Evolutionary conservation across 2,113 vertebrate genomes (phyloP).

Genomic region (Bombycilla garrulus): DNA sequence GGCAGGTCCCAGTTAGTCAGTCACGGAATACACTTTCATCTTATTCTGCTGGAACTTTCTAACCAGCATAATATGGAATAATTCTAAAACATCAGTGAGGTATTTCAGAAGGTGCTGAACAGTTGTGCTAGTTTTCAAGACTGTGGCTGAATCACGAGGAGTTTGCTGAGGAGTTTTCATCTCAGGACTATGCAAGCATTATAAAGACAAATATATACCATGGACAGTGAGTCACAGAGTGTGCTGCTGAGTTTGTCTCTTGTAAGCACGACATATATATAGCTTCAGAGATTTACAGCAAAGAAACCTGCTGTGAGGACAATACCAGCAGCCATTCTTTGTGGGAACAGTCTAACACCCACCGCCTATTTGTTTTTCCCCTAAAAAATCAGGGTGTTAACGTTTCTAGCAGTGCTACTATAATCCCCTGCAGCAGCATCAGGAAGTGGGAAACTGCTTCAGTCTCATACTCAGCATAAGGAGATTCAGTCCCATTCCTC

Average conservation of each 20-base stretch:
- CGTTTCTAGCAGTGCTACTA: background rate
- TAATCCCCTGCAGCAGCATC: background rate
- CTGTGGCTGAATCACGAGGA: background rate
- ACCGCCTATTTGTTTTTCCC: background rate
- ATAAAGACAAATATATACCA: background rate
- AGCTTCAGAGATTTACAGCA: background rate
- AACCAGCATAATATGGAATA: background rate
- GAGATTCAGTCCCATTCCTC: background rate
- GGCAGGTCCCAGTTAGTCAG: background rate
- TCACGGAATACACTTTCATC: background rate
- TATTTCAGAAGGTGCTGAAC: background rate
- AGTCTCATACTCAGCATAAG: background rate
- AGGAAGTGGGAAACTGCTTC: background rate
- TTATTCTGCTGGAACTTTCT: background rate
- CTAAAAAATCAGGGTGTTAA: background rate
- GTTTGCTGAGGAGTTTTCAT: background rate
- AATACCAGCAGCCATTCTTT: background rate
- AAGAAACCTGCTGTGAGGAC: background rate
- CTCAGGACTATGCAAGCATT: background rate
- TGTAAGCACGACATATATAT: rapidly evolving
- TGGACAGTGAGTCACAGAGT: background rate
- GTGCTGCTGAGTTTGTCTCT: background rate
- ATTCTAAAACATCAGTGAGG: background rate
- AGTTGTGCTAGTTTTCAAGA: background rate
- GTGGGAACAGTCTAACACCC: background rate